Conservation (phyloP, 2,797 vertebrate genomes). For the Lateolabrax maculatus region DNA sequence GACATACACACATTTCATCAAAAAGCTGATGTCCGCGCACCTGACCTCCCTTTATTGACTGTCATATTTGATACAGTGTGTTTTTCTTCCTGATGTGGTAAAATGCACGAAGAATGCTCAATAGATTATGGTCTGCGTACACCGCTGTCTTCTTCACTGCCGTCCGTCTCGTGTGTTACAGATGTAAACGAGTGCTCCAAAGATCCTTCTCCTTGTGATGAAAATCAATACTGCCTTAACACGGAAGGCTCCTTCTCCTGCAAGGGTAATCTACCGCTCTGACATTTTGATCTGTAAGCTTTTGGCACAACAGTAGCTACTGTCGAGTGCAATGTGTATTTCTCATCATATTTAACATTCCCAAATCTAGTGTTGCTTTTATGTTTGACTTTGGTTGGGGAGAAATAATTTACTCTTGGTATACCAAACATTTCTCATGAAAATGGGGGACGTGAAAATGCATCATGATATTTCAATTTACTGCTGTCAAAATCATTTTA, state of each 20-base stretch:
- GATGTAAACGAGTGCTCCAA: slow-evolving; percentile 92
- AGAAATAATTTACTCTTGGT: not conserved
- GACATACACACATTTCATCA: too few relatives aligned
- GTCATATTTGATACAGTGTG: too few relatives aligned
- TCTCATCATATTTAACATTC: too few relatives aligned
- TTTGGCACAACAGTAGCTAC: not conserved
- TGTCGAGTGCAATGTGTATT: not conserved
- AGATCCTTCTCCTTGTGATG: slow-evolving; percentile 86
- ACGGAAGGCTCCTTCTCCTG: slow-evolving; percentile 91
- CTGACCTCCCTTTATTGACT: too few relatives aligned
- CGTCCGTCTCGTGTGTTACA: slow-evolving; percentile 72
- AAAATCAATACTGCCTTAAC: slow-evolving; percentile 91
- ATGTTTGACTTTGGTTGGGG: not conserved
- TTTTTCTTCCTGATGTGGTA: not conserved
- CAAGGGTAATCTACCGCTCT: slow-evolving; percentile 80
- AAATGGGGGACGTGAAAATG: not conserved
- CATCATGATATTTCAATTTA: not conserved
- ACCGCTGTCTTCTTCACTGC: not conserved
- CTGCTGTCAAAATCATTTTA: not conserved
- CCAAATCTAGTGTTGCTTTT: not conserved
- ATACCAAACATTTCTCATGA: not conserved
- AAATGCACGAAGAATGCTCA: not conserved
- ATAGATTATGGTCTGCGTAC: not conserved
- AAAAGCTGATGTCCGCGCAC: too few relatives aligned
- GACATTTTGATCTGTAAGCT: not conserved